Evolutionary conservation across 2,888 invertebrate species (phyloP), one percentile per base, ranked within the genome.

Genomic region (Diarsia rubi): DNA sequence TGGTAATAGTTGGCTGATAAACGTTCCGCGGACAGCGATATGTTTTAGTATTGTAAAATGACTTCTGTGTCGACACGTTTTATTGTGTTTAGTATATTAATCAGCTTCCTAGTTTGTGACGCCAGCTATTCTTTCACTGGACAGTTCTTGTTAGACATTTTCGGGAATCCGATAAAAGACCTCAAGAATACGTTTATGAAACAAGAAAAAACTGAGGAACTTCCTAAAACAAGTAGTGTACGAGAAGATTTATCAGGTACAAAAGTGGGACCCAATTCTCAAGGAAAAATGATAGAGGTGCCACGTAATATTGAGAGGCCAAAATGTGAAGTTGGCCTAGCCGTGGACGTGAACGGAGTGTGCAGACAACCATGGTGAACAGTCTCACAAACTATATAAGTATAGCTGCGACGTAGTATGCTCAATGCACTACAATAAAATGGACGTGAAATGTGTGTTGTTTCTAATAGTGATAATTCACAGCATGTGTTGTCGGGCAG

Each of bases 91-190:
- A 88, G 90, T 89, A 88, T 93, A 88, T 90, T 93, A 82, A 83
- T 92, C 78, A 88, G 93, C 90, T 91, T 94, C 81, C 72, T 93
- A 69, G 65, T 92, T 72, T 86, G 90, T 86, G 89, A 84, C 44
- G 79, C 87, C 69, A 87, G 91, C 47, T 89, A 91, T 19, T 91
- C 94, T 44, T 87, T 91, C 72, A 88, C 93, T 16, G 79, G 88
- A 19, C 90, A 91, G 75, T 93, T 93, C 49, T 86, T 95, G 47
- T 83, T 93, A 2, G 91, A 92, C 59, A 89, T 95, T 76, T 96
- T 95, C 72, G 92, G 93, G 4, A 95, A 95, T 88, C 96, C 96
- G 9, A 82, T 95, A 8, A 90, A 91, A 78, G 95, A 95, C 81
- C 88, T 96, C 27, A 80, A 90, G 77, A 88, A 86, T 70, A 88